Evolutionary conservation across 1,140 invertebrate genomes (phyloP).

Genomic region (Psix sp.): DNA sequence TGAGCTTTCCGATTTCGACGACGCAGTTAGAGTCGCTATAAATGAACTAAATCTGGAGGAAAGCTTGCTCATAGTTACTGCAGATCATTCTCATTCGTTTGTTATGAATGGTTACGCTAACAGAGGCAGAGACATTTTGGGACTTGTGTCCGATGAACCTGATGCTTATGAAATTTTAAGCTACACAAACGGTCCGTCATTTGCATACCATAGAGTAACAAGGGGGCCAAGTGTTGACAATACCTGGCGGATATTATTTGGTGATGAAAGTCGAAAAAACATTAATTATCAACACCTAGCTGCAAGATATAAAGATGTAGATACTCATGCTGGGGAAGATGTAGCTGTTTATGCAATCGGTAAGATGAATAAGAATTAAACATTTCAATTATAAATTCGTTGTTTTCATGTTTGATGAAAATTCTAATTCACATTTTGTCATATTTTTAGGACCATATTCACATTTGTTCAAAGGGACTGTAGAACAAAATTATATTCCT

Average conservation of each 20-base stretch:
- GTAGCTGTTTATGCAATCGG: conserved; percentile 90
- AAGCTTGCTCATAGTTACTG: conserved; percentile 86
- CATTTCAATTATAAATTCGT: neutral
- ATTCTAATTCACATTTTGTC: neutral
- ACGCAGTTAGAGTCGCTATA: conserved; percentile 79
- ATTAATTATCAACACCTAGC: conserved; percentile 65
- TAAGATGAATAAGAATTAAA: conserved; percentile 27
- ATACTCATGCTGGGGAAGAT: conserved; percentile 92
- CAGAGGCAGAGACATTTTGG: conserved; percentile 81
- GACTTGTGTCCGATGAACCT: conserved; percentile 67
- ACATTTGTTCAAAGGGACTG: conserved; percentile 84
- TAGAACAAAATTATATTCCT: conserved; percentile 87
- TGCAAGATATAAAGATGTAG: conserved; percentile 69
- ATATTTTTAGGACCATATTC: conserved; percentile 81
- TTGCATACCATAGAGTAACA: conserved; percentile 66
- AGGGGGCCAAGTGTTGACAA: conserved; percentile 56
- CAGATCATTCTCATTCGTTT: conserved; percentile 85
- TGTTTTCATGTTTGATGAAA: neutral
- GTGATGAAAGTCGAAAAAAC: conserved; percentile 36
- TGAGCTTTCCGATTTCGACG: conserved; percentile 83
- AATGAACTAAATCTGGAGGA: conserved; percentile 79
- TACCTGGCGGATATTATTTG: conserved; percentile 67
- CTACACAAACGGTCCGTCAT: conserved; percentile 80
- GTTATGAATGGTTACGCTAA: conserved; percentile 82
- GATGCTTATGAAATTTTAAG: conserved; percentile 77